Evolutionary conservation across 2,888 invertebrate genomes (phyloP).

Genomic region (Rhagonycha lutea): DNA sequence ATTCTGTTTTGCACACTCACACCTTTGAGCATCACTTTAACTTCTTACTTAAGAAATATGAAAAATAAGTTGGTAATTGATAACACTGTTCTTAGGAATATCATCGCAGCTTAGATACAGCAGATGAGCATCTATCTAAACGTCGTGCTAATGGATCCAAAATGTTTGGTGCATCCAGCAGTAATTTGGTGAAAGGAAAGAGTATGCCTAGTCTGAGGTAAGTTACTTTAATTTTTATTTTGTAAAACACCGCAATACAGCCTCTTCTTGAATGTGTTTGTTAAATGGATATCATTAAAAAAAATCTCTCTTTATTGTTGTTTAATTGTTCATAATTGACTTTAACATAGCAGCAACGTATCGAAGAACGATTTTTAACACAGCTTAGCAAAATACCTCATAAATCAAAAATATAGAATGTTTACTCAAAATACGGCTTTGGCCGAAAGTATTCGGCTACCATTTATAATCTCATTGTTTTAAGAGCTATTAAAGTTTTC

Average conservation of each 20-base stretch:
- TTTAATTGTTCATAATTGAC: neutral
- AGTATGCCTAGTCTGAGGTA: conserved; percentile 96
- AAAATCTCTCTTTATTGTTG: neutral
- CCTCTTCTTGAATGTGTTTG: neutral
- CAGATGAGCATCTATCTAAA: conserved; percentile 74
- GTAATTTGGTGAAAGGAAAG: conserved; percentile 88
- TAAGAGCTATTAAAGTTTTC: too few species aligned
- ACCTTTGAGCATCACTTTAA: conserved; percentile 4
- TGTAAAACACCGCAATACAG: neutral
- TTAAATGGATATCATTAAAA: neutral
- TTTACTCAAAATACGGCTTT: too few species aligned
- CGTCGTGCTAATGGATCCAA: conserved; percentile 72
- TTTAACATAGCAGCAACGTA: neutral
- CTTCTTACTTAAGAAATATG: neutral
- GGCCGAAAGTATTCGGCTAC: too few species aligned
- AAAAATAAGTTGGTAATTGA: neutral
- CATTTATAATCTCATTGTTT: too few species aligned
- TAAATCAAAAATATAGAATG: too few species aligned
- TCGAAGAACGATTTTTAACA: neutral
- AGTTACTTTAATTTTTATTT: conserved; percentile 32
- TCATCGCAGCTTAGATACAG: conserved; percentile 81
- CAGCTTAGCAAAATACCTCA: too few species aligned
- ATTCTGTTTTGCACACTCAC: neutral
- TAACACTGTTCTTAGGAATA: conserved; percentile 67
- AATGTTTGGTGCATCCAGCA: conserved; percentile 54